Percentiles rank a stretch among this genome's conserved stretches.
Conservation (phyloP, 2,888 invertebrate species). For the Philonicus albiceps region DNA sequence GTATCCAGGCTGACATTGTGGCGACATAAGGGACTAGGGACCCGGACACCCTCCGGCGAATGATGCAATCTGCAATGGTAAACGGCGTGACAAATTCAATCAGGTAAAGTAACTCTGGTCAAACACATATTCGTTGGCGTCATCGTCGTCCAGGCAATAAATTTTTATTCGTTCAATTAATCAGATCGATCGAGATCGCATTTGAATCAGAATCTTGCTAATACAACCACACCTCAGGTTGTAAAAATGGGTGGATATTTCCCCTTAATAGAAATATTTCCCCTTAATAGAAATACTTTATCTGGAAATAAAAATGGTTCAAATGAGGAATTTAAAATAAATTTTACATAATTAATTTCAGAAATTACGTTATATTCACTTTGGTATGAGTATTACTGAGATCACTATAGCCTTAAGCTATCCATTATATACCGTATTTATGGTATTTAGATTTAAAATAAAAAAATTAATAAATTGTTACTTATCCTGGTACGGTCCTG, state of each 20-base stretch:
- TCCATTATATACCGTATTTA: too few relatives aligned
- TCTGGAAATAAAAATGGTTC: too few relatives aligned
- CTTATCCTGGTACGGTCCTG: too few relatives aligned
- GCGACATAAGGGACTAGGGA: not conserved
- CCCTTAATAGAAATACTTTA: too few relatives aligned
- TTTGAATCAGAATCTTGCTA: not conserved
- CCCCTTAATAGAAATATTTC: too few relatives aligned
- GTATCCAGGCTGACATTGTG: not conserved
- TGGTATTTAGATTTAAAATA: too few relatives aligned
- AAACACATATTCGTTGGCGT: not conserved
- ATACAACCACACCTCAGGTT: not conserved
- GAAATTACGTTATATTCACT: too few relatives aligned
- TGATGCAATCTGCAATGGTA: conserved; percentile 22
- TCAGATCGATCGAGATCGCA: not conserved
- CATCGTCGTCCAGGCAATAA: not conserved
- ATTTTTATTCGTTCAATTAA: conserved; percentile 27
- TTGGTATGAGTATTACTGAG: too few relatives aligned
- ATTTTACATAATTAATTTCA: too few relatives aligned
- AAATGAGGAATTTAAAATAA: too few relatives aligned
- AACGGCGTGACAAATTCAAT: conserved; percentile 35
- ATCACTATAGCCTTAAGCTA: too few relatives aligned
- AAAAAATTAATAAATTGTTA: too few relatives aligned
- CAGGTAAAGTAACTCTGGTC: conserved; percentile 11
- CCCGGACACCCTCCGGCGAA: not conserved
- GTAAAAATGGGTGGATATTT: not conserved